Percentiles rank a stretch among this genome's conserved stretches.
phyloP scores from a whole-genome alignment of 2,797 vertebrate species.

The Thunnus albacares region DNA sequence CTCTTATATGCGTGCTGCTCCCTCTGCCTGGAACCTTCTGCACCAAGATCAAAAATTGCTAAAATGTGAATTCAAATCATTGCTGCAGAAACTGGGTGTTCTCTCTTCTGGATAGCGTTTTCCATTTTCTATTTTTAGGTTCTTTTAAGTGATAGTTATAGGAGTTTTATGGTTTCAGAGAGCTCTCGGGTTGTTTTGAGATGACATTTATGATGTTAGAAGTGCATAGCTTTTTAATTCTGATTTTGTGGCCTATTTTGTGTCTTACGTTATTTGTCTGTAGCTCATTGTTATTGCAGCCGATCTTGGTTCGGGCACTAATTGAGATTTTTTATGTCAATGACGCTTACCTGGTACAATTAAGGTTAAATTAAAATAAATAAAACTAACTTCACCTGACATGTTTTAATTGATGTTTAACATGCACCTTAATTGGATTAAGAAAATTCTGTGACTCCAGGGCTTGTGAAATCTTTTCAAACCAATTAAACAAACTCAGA shows the following conservation, averaged over 20 bases:
- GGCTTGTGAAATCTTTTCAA: slow-evolving; percentile 24
- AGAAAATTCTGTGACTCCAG: slow-evolving; percentile 2
- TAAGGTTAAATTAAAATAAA: slow-evolving; percentile 5
- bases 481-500: slow-evolving; percentile 2
- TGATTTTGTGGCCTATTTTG: not conserved
- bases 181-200: not conserved
- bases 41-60: slow-evolving; percentile 8
- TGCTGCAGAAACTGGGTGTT: not conserved
- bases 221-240: not conserved
- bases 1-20: slow-evolving; percentile 4
- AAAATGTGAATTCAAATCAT: slow-evolving; percentile 27
- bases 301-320: not conserved
- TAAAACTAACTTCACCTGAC: not conserved
- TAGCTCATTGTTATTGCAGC: not conserved
- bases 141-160: not conserved
- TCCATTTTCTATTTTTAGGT: not conserved
- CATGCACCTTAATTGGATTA: not conserved
- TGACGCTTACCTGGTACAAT: not conserved
- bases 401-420: slow-evolving; percentile 22
- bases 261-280: no score
- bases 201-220: not conserved
- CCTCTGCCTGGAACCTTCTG: slow-evolving; percentile 17
- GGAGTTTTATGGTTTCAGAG: no score
- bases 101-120: not conserved
- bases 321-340: not conserved